phyloP scores from a whole-genome alignment of 2,888 invertebrate genomes.

The Trissonchulus latispiculum region DNA sequence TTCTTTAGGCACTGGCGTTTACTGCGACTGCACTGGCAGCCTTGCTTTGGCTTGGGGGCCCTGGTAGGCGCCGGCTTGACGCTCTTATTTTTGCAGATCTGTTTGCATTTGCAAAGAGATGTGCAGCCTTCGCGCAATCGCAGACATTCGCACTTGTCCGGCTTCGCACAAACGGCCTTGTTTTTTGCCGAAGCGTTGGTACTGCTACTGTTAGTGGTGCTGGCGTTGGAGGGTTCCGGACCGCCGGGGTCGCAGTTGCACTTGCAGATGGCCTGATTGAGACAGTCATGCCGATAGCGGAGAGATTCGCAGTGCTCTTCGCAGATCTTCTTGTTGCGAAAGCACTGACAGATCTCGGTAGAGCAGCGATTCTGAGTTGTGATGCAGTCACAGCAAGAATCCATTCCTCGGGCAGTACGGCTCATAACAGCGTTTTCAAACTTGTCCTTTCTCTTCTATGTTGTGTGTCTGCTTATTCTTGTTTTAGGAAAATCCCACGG shows the following conservation, averaged over 20 bases:
- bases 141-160: conserved; percentile 41
- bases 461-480: too few species aligned
- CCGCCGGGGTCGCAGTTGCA: conserved; percentile 42
- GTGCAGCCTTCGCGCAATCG: conserved; percentile 42
- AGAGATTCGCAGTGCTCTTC: conserved; percentile 43
- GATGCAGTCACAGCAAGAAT: conserved; percentile 40
- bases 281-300: conserved; percentile 42
- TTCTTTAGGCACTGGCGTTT: conserved; percentile 44
- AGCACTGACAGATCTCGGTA: conserved; percentile 40
- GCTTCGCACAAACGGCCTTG: conserved; percentile 27
- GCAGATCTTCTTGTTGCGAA: conserved; percentile 39
- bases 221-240: neutral
- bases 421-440: too few species aligned
- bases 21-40: conserved; percentile 38
- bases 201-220: neutral
- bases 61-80: neutral
- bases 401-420: too few species aligned
- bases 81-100: conserved; percentile 41
- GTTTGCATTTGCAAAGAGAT: conserved; percentile 41
- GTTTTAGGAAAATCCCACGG: too few species aligned
- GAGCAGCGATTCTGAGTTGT: conserved; percentile 40
- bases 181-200: neutral
- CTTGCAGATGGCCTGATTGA: conserved; percentile 44
- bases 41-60: conserved; percentile 37
- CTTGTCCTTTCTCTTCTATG: too few species aligned